A percentile compares a stretch with the other conserved stretches of the same genome.
phyloP scores from a whole-genome alignment of 2,113 vertebrate genomes.

The Hyaena hyaena region DNA sequence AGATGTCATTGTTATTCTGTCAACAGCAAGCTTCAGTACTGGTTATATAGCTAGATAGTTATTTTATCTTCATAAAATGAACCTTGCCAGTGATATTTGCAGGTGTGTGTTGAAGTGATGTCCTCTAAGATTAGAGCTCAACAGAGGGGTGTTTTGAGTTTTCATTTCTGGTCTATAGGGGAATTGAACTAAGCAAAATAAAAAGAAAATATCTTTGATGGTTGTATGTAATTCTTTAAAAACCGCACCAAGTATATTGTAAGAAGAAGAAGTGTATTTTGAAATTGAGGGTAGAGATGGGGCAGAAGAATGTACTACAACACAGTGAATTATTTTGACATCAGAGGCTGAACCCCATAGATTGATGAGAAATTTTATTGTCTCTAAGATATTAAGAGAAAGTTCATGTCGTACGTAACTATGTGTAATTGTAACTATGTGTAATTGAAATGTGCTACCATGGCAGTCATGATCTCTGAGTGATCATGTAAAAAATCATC shows the following conservation, averaged over 20 bases:
- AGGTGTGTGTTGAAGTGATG: background rate
- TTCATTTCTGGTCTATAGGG: conserved; percentile 3
- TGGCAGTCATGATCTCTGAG: background rate
- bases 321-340: background rate
- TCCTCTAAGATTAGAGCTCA: conserved; percentile 32
- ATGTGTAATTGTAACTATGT: background rate
- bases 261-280: conserved; percentile 43
- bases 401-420: background rate
- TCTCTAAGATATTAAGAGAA: background rate
- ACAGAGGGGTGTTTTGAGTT: background rate
- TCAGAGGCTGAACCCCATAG: background rate
- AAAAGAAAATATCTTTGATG: conserved; percentile 34
- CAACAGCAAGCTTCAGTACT: background rate
- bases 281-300: background rate
- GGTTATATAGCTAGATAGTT: background rate
- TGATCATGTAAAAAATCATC: background rate
- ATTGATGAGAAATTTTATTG: background rate
- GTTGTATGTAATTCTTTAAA: conserved; percentile 26
- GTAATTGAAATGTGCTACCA: background rate
- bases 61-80: conserved; percentile 29
- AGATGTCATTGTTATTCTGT: background rate
- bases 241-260: background rate
- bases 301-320: background rate
- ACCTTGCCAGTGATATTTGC: background rate
- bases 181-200: background rate